A percentile compares a stretch with the other conserved stretches of the same genome.
Evolutionary conservation across 92 coral and sea anemone species (phyloP).

Genomic region (Epizoanthus scotinus): DNA sequence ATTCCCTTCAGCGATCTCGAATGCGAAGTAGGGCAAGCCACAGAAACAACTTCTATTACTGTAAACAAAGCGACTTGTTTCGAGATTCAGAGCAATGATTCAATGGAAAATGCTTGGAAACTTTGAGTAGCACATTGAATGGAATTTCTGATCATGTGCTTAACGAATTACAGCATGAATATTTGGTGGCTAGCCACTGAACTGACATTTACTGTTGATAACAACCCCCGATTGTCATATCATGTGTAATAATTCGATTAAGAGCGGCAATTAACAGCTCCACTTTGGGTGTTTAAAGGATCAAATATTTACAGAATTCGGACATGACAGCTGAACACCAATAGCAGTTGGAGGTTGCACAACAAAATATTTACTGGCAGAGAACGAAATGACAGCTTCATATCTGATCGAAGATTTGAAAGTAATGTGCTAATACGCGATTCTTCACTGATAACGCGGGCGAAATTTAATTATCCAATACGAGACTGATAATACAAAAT

Average conservation of each 20-base stretch:
- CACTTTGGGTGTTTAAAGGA: constrained; percentile 39
- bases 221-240: constrained; percentile 45
- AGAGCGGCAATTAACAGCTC: constrained; percentile 35
- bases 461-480: too few relatives aligned
- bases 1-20: constrained; percentile 18
- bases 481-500: too few relatives aligned
- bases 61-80: background rate
- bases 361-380: background rate
- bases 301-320: constrained; percentile 44
- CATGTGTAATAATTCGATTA: constrained; percentile 37
- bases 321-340: constrained; percentile 28
- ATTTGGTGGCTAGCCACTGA: background rate
- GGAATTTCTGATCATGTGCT: background rate
- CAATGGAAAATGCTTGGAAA: background rate
- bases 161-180: constrained; percentile 5
- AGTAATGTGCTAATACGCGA: background rate
- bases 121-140: background rate
- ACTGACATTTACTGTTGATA: constrained; percentile 40
- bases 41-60: background rate
- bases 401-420: background rate
- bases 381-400: background rate
- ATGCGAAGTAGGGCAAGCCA: constrained; percentile 5
- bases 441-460: background rate
- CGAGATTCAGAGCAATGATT: too few relatives aligned
- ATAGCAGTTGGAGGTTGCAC: background rate